Base-by-base conservation (phyloP, 2,113 vertebrate species). In the Patagioenas fasciata region DNA sequence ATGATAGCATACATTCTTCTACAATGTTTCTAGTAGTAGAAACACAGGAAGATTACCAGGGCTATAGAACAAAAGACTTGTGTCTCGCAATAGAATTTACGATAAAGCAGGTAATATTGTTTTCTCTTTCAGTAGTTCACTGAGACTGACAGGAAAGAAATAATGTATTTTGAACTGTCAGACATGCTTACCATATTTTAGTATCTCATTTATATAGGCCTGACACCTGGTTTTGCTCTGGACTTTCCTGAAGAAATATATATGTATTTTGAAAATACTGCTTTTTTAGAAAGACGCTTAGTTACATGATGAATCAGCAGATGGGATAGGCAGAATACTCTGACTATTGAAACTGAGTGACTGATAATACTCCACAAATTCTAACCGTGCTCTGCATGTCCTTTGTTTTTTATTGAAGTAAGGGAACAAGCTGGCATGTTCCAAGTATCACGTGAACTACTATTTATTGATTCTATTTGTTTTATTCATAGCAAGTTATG, bases 31-130 rank as follows among this genome's bases (percentile, higher is more conserved):
- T 75, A 57, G 28, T 28, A 53, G 28, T 28, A 66, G 79, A 95
- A 89, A 75, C 31, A 75, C 62, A 83, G 94, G 51, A 69, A 78
- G 54, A 95, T 87, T 88, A 57, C 11, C 34, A 26, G 20, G 58
- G 29, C 31, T 88, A 82, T 48, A 93, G 91, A 92, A 82, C n/a
- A 88, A 91, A 89, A 67, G 20, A 72, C 24, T 95, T 85, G 64
- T 40, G 8, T 94, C 25, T 95, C 21, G 15, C 88, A 94, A 62
- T 21, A 58, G 24, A 92, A 93, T 96, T 97, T 91, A 15, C 78
- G 89, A 79, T 85, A 93, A 93, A 89, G 24, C 6, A 75, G 10
- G 31, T 62, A 81, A 90, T 89, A 95, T 89, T 93, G 80, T 96
- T 95, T 95, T 93, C 29, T 72, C 50, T 79, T 84, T 94, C 65